These are phyloP conservation scores for Holacanthella duospinosa DNA, from an alignment of 2,888 invertebrate species.

Conservation along the genomic window DNA sequence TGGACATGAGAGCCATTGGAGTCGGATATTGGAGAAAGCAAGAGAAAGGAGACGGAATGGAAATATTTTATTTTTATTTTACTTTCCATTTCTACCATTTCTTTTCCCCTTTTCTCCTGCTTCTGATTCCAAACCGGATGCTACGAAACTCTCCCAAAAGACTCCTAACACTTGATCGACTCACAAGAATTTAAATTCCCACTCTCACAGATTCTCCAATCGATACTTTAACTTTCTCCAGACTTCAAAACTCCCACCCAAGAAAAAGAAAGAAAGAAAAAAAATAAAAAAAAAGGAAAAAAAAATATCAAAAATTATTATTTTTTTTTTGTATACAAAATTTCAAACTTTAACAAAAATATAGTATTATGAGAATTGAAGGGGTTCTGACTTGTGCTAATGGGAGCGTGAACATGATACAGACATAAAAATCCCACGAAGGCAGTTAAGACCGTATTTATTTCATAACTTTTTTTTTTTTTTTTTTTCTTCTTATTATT, in stretches of 20 bases:
- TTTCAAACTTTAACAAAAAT: not conserved
- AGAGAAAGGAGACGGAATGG: not conserved
- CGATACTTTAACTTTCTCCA: not conserved
- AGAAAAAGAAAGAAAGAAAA: not conserved
- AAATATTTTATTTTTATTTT: slow-evolving; percentile 15
- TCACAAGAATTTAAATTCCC: slow-evolving; percentile 38
- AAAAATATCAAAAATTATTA: not conserved
- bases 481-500: too few relatives aligned
- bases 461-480: not conserved
- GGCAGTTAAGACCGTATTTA: not conserved
- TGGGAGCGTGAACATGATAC: not conserved
- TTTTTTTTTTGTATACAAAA: not conserved
- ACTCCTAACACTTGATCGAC: slow-evolving; percentile 36
- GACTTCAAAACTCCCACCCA: not conserved
- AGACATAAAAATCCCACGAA: not conserved
- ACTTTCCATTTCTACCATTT: slow-evolving; percentile 17
- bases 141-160: slow-evolving; percentile 29
- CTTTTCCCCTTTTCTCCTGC: slow-evolving; percentile 6
- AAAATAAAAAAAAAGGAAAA: not conserved
- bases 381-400: not conserved
- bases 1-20: not conserved
- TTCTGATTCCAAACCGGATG: slow-evolving; percentile 5
- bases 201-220: slow-evolving; percentile 33
- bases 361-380: not conserved
- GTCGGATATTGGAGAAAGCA: not conserved